A percentile compares a stretch with the other conserved stretches of the same genome.
These are phyloP conservation scores for Coelogynopora nodosa DNA, from an alignment of 2,888 invertebrate genomes.

Conservation along the genomic window DNA sequence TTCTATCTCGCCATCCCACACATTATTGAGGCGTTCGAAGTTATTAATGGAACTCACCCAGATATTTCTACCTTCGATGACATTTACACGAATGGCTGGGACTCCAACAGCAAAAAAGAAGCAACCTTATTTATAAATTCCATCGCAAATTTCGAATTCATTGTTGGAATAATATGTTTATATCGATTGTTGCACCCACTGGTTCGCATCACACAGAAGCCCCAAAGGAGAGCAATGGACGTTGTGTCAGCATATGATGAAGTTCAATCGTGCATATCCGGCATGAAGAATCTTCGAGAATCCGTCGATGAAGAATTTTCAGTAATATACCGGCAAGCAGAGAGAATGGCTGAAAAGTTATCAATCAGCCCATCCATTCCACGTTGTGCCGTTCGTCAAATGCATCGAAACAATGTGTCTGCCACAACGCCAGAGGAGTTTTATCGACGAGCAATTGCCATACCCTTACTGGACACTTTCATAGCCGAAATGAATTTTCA, in stretches of 20 bases:
- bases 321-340: background rate
- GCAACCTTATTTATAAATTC: background rate
- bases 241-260: background rate
- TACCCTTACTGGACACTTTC: background rate
- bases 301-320: background rate
- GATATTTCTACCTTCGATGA: background rate
- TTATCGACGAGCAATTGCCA: background rate
- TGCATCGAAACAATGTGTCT: background rate
- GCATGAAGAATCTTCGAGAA: background rate
- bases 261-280: conserved; percentile 7
- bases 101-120: background rate
- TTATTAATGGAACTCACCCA: background rate
- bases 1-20: background rate
- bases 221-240: background rate
- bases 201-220: background rate
- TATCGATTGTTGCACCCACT: background rate
- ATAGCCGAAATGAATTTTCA: background rate
- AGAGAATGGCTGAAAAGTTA: background rate
- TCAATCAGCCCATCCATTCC: background rate
- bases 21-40: background rate
- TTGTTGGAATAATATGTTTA: background rate
- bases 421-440: background rate
- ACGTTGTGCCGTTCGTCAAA: background rate
- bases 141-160: background rate
- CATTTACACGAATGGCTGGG: background rate